Conservation (phyloP, 1,140 invertebrate species). For the Hypothenemus hampei region DNA sequence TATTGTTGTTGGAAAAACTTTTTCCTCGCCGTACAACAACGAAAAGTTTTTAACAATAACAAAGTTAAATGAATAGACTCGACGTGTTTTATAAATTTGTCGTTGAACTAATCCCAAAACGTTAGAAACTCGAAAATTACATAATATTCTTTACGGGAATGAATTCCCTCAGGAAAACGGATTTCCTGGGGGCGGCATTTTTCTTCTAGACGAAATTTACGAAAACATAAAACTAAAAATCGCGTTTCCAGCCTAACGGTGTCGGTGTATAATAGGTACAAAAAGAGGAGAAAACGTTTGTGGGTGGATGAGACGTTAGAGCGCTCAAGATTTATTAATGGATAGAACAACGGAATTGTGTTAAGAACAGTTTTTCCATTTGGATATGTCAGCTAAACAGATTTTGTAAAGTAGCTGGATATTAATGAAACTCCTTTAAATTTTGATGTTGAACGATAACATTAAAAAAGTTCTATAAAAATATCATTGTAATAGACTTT, state of each 20-base stretch:
- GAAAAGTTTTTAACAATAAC: too few species aligned
- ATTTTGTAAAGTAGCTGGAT: background rate
- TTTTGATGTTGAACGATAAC: too few species aligned
- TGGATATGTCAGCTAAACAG: background rate
- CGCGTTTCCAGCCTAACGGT: too few species aligned
- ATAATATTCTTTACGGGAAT: background rate
- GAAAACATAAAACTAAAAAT: too few species aligned
- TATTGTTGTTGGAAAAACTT: too few species aligned
- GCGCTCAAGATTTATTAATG: slow-evolving; percentile 8
- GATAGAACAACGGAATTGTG: background rate
- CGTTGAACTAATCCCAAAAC: background rate
- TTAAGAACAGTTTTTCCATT: background rate
- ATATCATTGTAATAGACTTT: too few species aligned
- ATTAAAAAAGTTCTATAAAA: too few species aligned
- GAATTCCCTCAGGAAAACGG: background rate
- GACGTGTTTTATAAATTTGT: background rate
- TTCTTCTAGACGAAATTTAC: too few species aligned
- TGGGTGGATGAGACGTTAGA: background rate
- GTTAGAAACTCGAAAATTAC: background rate
- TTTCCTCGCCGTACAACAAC: too few species aligned
- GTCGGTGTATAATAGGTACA: too few species aligned
- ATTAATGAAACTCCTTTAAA: background rate
- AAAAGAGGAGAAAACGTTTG: too few species aligned
- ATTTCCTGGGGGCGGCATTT: background rate
- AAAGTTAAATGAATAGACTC: background rate